Percentiles rank a stretch among this genome's conserved stretches.
Conservation (phyloP, 2,113 vertebrate genomes). For the Odocoileus virginianus region DNA sequence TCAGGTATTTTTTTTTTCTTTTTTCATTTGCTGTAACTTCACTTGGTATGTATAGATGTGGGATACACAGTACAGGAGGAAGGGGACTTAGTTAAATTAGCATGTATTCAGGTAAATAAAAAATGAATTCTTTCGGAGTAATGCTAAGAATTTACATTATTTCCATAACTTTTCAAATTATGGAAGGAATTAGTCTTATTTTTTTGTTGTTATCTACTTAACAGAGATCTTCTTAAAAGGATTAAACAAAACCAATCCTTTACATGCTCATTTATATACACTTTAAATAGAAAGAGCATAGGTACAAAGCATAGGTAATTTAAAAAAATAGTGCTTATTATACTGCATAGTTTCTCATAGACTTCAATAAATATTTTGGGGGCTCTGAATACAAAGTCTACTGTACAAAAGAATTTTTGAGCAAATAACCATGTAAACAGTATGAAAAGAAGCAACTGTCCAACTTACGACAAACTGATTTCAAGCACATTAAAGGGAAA, state of each 20-base stretch:
- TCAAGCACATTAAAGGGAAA: neutral
- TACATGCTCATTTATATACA: neutral
- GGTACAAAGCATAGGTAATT: neutral
- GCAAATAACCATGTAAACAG: neutral
- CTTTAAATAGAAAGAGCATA: neutral
- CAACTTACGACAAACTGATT: slow-evolving; percentile 22
- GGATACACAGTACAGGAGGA: neutral
- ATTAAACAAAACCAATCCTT: slow-evolving; percentile 6
- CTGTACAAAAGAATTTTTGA: slow-evolving; percentile 11
- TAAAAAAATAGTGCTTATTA: neutral
- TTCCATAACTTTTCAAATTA: neutral
- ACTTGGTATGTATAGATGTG: neutral
- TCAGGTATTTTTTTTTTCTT: neutral
- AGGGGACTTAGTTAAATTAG: neutral
- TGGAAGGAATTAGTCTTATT: neutral
- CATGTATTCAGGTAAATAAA: slow-evolving; percentile 11
- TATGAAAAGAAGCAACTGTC: neutral
- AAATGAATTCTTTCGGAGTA: neutral
- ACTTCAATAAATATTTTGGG: neutral
- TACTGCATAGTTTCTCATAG: neutral
- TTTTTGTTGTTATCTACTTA: neutral
- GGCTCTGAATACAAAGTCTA: neutral
- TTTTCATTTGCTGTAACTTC: neutral
- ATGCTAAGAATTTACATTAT: neutral
- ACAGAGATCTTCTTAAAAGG: neutral